Percentiles rank a stretch among this genome's conserved stretches.
Evolutionary conservation across 2,888 invertebrate genomes (phyloP).

Genomic region (Tigriopus californicus): DNA sequence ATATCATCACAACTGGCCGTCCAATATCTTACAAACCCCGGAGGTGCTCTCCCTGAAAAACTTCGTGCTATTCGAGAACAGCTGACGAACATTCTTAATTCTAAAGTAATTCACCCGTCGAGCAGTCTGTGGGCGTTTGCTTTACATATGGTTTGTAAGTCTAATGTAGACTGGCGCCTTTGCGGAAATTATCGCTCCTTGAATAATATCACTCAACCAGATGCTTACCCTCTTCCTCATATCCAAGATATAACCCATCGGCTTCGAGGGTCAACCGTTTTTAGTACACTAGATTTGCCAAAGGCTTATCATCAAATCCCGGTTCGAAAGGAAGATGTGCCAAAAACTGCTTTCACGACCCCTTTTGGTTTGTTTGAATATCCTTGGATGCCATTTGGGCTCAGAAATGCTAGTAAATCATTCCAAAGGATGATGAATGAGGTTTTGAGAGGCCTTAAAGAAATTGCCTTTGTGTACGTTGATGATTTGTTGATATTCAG

Average conservation of each 20-base stretch:
- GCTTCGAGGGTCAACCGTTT: conserved; percentile 1
- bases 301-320: conserved; percentile 13
- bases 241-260: conserved; percentile 3
- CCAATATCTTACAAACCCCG: no score
- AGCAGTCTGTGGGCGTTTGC: no score
- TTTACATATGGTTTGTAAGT: no score
- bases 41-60: no score
- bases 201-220: background rate
- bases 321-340: background rate
- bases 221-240: background rate
- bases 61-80: no score
- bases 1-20: no score
- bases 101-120: no score
- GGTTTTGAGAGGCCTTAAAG: background rate
- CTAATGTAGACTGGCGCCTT: background rate
- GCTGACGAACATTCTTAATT: no score
- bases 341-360: conserved; percentile 15
- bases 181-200: background rate
- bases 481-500: background rate
- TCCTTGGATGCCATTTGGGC: conserved; percentile 11
- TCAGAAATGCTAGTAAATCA: background rate
- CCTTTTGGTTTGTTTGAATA: conserved; percentile 11
- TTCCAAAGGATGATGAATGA: conserved; percentile 14
- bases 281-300: conserved; percentile 17
- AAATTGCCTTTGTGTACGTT: conserved; percentile 1